Evolutionary conservation across 2,113 vertebrate species (phyloP).

Genomic region (Chaetops frenatus): DNA sequence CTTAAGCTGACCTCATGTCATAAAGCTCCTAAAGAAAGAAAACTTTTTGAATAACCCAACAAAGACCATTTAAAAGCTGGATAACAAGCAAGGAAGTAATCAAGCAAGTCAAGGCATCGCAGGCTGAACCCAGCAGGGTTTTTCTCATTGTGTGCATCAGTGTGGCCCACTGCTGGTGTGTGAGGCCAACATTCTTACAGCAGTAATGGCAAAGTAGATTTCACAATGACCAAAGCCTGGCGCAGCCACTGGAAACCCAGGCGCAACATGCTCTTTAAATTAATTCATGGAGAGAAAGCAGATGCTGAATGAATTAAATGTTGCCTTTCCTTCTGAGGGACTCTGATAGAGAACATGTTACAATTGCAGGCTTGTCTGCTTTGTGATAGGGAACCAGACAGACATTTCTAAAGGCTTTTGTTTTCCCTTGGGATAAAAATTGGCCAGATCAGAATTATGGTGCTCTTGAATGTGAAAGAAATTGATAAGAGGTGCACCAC

Average conservation of each 20-base stretch:
- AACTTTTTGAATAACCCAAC: neutral
- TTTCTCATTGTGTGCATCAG: neutral
- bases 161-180: neutral
- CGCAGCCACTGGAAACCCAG: constrained; percentile 3
- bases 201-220: neutral
- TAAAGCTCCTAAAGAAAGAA: neutral
- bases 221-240: constrained; percentile 11
- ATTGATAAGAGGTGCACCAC: neutral
- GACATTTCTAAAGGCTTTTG: constrained; percentile 7
- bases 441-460: neutral
- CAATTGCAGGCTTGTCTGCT: neutral
- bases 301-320: constrained; percentile 42
- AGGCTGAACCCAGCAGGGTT: constrained; percentile 1
- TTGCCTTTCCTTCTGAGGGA: constrained; percentile 15
- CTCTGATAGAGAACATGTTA: neutral
- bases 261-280: neutral
- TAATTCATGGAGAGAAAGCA: constrained; percentile 54
- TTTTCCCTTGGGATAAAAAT: neutral
- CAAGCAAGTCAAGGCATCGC: neutral
- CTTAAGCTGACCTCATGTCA: neutral
- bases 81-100: constrained; percentile 15
- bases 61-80: neutral
- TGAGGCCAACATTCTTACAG: neutral
- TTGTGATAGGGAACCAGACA: neutral
- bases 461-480: neutral